Evolutionary conservation across 2,113 vertebrate species (phyloP).

Genomic region (Brachyistius frenatus): DNA sequence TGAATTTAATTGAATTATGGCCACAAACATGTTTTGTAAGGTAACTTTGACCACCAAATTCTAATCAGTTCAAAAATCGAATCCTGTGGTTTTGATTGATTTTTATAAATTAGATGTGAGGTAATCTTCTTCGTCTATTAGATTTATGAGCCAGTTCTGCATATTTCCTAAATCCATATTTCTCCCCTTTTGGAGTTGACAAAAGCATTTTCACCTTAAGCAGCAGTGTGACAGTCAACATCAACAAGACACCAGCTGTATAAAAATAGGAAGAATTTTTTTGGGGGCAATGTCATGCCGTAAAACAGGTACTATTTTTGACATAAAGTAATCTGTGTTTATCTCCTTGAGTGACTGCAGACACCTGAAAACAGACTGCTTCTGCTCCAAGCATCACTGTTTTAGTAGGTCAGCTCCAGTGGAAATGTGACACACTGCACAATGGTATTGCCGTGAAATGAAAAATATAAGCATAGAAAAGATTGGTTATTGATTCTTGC

Average conservation of each 20-base stretch:
- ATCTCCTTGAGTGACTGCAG: constrained; percentile 18
- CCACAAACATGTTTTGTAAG: too few species aligned
- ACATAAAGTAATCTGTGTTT: neutral
- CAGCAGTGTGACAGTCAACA: constrained; percentile 1
- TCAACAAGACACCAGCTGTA: constrained; percentile 18
- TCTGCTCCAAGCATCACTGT: constrained; percentile 1
- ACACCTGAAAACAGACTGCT: constrained; percentile 6
- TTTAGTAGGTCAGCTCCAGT: constrained; percentile 31
- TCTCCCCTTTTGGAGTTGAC: neutral
- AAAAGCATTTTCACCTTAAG: neutral
- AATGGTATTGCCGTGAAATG: neutral
- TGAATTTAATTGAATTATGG: too few species aligned
- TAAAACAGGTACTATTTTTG: neutral
- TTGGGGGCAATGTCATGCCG: too few species aligned
- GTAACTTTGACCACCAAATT: too few species aligned
- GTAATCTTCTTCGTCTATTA: neutral
- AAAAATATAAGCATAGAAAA: neutral
- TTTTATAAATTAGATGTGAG: neutral
- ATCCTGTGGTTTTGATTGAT: too few species aligned
- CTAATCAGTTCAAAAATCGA: too few species aligned
- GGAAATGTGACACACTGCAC: neutral
- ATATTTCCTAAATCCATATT: constrained; percentile 21
- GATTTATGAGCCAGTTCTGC: neutral
- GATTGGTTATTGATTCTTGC: neutral
- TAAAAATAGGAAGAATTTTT: neutral